These are phyloP conservation scores for Drosophila lacteicornis DNA, from an alignment of 1,140 invertebrate genomes.

Conservation along the genomic window DNA sequence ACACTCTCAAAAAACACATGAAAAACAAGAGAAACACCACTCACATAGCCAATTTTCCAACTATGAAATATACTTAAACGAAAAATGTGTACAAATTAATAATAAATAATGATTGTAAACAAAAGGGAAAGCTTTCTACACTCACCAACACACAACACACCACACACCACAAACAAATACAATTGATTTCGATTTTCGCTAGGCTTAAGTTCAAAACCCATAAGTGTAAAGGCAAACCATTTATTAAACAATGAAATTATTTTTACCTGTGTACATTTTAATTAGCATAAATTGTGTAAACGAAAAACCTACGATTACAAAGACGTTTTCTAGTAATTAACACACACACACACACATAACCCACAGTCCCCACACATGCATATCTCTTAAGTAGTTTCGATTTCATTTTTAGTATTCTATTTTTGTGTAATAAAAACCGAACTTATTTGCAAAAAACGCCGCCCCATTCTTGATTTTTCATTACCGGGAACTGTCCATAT, in stretches of 20 bases:
- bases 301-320: constrained; percentile 76
- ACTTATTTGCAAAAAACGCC: constrained; percentile 61
- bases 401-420: constrained; percentile 79
- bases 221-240: constrained; percentile 58
- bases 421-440: constrained; percentile 78
- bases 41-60: constrained; percentile 81
- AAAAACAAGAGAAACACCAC: constrained; percentile 35
- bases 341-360: constrained; percentile 14
- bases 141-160: constrained; percentile 53
- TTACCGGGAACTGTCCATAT: not conserved
- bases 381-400: constrained; percentile 77
- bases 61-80: constrained; percentile 78
- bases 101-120: constrained; percentile 66
- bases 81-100: constrained; percentile 79
- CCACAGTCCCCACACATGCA: constrained; percentile 37
- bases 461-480: constrained; percentile 18
- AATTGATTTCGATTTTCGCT: constrained; percentile 74
- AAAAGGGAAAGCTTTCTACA: constrained; percentile 72
- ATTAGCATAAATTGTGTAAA: constrained; percentile 79
- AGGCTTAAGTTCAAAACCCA: constrained; percentile 61
- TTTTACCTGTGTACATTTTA: constrained; percentile 81
- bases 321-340: constrained; percentile 81
- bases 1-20: constrained; percentile 34
- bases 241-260: constrained; percentile 81
- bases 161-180: constrained; percentile 38